Evolutionary conservation across 2,113 vertebrate genomes (phyloP).

Genomic region (Cinclus mexicanus): DNA sequence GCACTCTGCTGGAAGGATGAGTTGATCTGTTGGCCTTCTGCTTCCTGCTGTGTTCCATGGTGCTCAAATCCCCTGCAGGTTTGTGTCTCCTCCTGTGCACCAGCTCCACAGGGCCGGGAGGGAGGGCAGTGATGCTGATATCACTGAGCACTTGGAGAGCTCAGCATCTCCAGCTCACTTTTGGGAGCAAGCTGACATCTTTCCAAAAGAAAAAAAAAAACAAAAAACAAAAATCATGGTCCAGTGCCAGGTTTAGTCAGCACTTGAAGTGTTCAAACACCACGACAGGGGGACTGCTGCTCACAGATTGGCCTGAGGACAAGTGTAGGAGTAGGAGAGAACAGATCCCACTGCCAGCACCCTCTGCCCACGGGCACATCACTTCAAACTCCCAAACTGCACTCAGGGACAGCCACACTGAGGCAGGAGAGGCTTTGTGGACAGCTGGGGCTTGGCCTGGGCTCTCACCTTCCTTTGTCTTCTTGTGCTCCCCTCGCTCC

Average conservation of each 20-base stretch:
- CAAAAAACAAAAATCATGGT: no score
- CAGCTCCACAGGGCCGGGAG: background rate
- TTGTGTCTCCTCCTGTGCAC: background rate
- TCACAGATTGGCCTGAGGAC: background rate
- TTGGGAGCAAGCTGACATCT: background rate
- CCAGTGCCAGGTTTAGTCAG: background rate
- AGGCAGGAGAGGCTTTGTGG: background rate
- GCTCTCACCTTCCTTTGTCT: constrained; percentile 76
- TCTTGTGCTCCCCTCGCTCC: constrained; percentile 77
- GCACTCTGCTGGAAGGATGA: background rate
- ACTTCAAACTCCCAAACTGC: background rate
- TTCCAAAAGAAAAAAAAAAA: background rate
- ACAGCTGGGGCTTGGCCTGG: background rate
- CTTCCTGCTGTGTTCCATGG: background rate
- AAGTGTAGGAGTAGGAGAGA: fast-evolving
- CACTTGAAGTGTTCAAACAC: background rate
- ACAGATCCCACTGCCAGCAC: background rate
- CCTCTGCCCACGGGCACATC: background rate
- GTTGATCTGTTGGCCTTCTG: background rate
- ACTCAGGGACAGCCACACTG: background rate
- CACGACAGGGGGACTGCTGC: background rate
- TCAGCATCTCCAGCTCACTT: background rate
- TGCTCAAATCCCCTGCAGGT: background rate
- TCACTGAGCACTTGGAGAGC: background rate
- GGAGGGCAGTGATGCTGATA: background rate